These are phyloP conservation scores for Lithophane socia DNA, from an alignment of 2,888 invertebrate species.

Conservation along the genomic window DNA sequence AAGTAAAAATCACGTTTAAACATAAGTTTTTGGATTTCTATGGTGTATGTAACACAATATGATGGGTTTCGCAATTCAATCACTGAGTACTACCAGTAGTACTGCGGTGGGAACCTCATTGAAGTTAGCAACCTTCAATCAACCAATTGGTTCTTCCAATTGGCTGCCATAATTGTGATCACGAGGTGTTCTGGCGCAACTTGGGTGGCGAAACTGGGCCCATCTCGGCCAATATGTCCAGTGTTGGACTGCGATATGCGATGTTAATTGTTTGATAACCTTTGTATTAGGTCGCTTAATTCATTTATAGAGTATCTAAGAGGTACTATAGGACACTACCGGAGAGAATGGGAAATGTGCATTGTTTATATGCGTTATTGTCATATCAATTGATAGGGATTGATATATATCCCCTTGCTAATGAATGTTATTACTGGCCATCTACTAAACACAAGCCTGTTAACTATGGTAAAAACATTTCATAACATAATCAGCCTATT, in stretches of 20 bases:
- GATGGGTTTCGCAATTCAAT: slow-evolving; percentile 58
- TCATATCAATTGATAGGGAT: neutral
- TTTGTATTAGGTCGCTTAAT: slow-evolving; percentile 10
- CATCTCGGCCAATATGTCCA: slow-evolving; percentile 4
- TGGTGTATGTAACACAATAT: slow-evolving; percentile 43
- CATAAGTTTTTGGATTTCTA: slow-evolving; percentile 32
- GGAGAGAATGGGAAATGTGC: slow-evolving; percentile 35
- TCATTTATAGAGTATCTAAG: slow-evolving; percentile 23
- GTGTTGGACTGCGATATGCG: neutral
- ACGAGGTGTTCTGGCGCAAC: slow-evolving; percentile 17
- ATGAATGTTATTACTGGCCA: too few relatives aligned
- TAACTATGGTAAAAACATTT: too few relatives aligned
- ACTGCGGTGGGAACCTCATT: slow-evolving; percentile 40
- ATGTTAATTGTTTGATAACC: slow-evolving; percentile 51
- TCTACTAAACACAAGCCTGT: too few relatives aligned
- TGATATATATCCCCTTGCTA: too few relatives aligned
- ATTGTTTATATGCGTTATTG: slow-evolving; percentile 4
- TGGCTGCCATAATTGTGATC: slow-evolving; percentile 24
- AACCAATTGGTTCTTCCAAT: slow-evolving; percentile 41
- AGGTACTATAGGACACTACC: slow-evolving; percentile 19
- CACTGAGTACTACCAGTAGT: slow-evolving; percentile 17
- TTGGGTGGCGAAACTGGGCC: slow-evolving; percentile 13
- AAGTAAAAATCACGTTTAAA: slow-evolving; percentile 43
- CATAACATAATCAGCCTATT: too few relatives aligned
- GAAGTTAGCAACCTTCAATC: slow-evolving; percentile 52